Conservation (phyloP, 2,113 vertebrate genomes). For the Rhabdomys dilectus region DNA sequence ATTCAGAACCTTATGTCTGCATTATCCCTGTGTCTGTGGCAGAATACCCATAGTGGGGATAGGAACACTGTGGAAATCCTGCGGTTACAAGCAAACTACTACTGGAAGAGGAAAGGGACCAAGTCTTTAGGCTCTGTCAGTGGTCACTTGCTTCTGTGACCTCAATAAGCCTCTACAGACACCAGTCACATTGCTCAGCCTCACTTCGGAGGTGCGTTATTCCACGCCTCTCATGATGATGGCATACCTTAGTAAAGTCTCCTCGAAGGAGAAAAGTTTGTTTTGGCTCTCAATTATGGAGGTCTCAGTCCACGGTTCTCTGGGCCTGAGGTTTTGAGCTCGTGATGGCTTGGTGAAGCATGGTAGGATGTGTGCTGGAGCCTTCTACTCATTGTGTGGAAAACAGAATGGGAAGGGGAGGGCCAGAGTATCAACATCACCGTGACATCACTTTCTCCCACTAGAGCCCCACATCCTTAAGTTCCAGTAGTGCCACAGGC, state of each 20-base stretch:
- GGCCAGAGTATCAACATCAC: too few species aligned
- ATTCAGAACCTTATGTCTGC: background rate
- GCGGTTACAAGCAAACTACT: background rate
- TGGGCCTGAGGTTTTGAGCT: background rate
- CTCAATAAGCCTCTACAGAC: background rate
- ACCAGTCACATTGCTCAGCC: background rate
- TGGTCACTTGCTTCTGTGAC: background rate
- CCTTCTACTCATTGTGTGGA: background rate
- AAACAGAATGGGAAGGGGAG: background rate
- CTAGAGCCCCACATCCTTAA: background rate
- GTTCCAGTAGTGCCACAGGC: background rate
- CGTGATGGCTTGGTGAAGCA: background rate
- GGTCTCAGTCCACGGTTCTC: background rate
- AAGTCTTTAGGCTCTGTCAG: background rate
- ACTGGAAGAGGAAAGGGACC: background rate
- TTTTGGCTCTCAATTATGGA: background rate
- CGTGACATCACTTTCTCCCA: background rate
- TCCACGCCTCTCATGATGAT: background rate
- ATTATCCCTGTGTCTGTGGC: background rate
- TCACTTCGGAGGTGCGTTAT: background rate
- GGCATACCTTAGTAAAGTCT: background rate
- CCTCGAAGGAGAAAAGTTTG: background rate
- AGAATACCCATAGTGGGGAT: background rate
- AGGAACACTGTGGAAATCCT: background rate
- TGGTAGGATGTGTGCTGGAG: too few species aligned